Evolutionary conservation across 2,113 vertebrate genomes (phyloP), one percentile per base, ranked within the genome.

Genomic region (Brachyhypopomus occidentalis): DNA sequence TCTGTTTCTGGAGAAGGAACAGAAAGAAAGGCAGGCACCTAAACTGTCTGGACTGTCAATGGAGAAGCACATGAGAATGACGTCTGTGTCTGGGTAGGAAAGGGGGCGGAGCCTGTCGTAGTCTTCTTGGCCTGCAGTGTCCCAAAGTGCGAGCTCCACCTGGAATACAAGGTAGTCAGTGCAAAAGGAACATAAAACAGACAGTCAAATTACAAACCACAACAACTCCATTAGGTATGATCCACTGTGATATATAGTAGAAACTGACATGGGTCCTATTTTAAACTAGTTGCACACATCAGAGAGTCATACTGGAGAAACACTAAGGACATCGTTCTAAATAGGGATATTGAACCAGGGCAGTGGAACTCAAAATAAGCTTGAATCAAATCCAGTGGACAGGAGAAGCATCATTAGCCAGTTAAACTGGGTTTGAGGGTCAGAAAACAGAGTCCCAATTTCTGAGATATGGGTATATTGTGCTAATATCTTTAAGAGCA

Each of bases 1-100:
- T 56, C 9, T 3, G 25, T 25, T 8, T 56, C 17, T 11, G 14
- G 11, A 66, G 4, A 19, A 79, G 11, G 11, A 72, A 55, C 75
- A 23, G 22, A 23, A 22, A 3, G 19, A 69, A 55, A 75, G 79
- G 19, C 9, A 25, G 94, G 91, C 90, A 98, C 97, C 98, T 41
- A 99, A 94, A 90, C 97, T 99, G 92, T 95, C 94, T 19, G 94
- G 94, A 83, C 92, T 94, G 90, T 94, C 94, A 84, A 95, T 92
- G 71, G 94, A 95, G 88, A 95, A 94, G 85, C 94, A 95, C 93
- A 95, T 93, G 85, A 95, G 92, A 79, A 94, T 94, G 86, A 95
- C 94, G 23, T 95, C 93, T 73, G 94, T 95, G 89, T 95, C 94
- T 82, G 94, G 94, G 82, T 95, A 94, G 72, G 94, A 95, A 72